Percentiles rank a stretch among this genome's conserved stretches.
Conservation (phyloP, 37 sponge, comb jelly and placozoan genomes). For the Eunapius fragilis region DNA sequence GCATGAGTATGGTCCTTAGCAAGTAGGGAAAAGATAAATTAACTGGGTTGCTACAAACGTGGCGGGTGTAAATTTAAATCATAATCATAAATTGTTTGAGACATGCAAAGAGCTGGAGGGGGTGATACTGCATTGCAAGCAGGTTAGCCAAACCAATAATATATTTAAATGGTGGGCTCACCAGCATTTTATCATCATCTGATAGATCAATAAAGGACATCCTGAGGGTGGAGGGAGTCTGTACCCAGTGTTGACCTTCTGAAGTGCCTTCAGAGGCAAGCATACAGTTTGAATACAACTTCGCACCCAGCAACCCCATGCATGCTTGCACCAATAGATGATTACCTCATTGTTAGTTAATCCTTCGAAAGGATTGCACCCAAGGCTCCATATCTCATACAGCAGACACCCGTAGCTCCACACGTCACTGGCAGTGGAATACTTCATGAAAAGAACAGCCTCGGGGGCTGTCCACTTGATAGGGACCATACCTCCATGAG, state of each 20-base stretch:
- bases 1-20: too few relatives aligned
- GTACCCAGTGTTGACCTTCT: conserved; percentile 3
- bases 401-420: neutral
- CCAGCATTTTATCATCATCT: conserved; percentile 14
- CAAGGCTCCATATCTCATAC: conserved; percentile 27
- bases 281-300: neutral
- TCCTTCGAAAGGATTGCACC: conserved; percentile 2
- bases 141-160: too few relatives aligned
- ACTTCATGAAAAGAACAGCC: neutral
- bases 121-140: too few relatives aligned
- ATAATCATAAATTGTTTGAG: too few relatives aligned
- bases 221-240: conserved; percentile 15
- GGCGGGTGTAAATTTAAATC: too few relatives aligned
- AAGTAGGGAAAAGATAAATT: too few relatives aligned
- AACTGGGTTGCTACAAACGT: too few relatives aligned
- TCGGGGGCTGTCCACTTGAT: neutral
- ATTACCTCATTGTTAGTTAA: neutral
- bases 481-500: neutral
- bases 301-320: neutral
- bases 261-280: conserved; percentile 2
- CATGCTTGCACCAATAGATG: neutral
- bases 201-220: neutral
- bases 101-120: too few relatives aligned
- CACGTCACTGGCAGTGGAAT: neutral
- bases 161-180: neutral